A percentile compares a stretch with the other conserved stretches of the same genome.
Evolutionary conservation across 2,888 invertebrate species (phyloP).

Genomic region (Liposcelis brunnea): DNA sequence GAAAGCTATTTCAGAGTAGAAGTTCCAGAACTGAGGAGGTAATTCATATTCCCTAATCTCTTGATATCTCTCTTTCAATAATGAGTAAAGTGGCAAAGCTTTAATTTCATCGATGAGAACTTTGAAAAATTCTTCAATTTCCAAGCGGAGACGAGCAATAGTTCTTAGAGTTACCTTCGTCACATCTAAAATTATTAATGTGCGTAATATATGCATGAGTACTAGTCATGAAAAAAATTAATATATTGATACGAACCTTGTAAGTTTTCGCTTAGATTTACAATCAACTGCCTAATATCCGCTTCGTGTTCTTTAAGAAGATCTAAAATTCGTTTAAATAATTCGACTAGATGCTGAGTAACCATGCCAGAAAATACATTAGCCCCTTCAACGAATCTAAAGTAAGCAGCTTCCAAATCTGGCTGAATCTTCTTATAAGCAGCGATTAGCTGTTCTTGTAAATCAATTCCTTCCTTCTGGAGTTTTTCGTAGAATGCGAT

Average conservation of each 20-base stretch:
- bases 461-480: slow-evolving; percentile 22
- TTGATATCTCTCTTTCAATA: slow-evolving; percentile 29
- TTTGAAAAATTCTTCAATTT: slow-evolving; percentile 27
- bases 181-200: too few species aligned
- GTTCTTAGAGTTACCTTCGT: slow-evolving; percentile 16
- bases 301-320: slow-evolving; percentile 46
- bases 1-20: slow-evolving; percentile 36
- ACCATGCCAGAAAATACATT: slow-evolving; percentile 21
- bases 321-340: slow-evolving; percentile 24
- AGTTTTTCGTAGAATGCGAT: slow-evolving; percentile 25
- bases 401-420: slow-evolving; percentile 23
- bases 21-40: slow-evolving; percentile 35
- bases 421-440: slow-evolving; percentile 23
- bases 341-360: slow-evolving; percentile 23
- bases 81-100: slow-evolving; percentile 33
- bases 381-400: slow-evolving; percentile 24
- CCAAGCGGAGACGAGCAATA: slow-evolving; percentile 22
- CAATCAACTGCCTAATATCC: slow-evolving; percentile 42
- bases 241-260: slow-evolving; percentile 25
- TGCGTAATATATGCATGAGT: too few species aligned
- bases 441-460: slow-evolving; percentile 21
- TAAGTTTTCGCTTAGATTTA: slow-evolving; percentile 32
- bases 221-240: too few species aligned
- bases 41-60: slow-evolving; percentile 28
- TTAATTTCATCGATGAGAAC: slow-evolving; percentile 33